Conservation (phyloP, 2,888 invertebrate genomes). For the Lasioglossum lativentre region DNA sequence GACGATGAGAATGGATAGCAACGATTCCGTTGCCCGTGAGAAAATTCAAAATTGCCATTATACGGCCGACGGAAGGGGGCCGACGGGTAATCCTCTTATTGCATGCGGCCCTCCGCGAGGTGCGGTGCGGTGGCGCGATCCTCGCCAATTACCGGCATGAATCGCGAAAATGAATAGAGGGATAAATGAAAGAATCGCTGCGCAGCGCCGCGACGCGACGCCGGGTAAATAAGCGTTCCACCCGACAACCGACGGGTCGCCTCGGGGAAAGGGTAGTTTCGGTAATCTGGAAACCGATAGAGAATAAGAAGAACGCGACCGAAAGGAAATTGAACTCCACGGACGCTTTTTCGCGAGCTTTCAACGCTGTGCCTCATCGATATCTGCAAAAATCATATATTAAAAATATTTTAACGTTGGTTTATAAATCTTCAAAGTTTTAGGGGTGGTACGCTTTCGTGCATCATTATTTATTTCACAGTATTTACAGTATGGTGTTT, state of each 20-base stretch:
- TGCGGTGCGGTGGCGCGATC: neutral
- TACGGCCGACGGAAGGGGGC: neutral
- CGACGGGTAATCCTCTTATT: slow-evolving; percentile 19
- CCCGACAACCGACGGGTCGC: neutral
- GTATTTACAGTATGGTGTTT: no score
- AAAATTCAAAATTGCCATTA: slow-evolving; percentile 43
- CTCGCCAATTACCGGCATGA: slow-evolving; percentile 20
- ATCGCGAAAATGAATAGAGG: slow-evolving; percentile 8
- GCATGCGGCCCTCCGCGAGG: slow-evolving; percentile 7
- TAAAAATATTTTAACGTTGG: neutral
- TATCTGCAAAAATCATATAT: no score
- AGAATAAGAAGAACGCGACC: neutral
- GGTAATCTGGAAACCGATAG: neutral
- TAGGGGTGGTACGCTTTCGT: no score
- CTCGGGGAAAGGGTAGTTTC: neutral
- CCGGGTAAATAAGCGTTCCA: neutral
- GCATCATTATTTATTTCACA: no score
- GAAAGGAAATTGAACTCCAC: neutral
- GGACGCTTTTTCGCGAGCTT: neutral
- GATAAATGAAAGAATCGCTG: slow-evolving; percentile 27
- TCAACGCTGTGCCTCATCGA: neutral
- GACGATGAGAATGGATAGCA: slow-evolving; percentile 36
- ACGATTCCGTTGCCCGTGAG: slow-evolving; percentile 14
- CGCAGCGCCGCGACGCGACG: no score
- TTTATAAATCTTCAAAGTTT: neutral